phyloP scores from a whole-genome alignment of 2,888 invertebrate genomes.

The Pollenia labialis region DNA sequence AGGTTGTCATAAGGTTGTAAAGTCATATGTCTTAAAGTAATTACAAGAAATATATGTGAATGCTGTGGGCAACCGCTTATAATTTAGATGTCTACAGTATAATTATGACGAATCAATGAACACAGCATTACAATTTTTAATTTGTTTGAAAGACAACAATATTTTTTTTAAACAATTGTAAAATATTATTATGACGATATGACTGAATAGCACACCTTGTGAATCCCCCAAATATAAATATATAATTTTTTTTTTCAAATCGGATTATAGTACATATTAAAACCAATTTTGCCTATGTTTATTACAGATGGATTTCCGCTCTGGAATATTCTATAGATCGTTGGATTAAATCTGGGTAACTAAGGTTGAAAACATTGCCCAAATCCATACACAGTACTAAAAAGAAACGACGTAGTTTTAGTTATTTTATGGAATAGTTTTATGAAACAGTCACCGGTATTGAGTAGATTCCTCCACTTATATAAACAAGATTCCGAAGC shows the following conservation, averaged over 20 bases:
- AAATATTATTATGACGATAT: too few relatives aligned
- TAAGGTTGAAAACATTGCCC: slow-evolving; percentile 81
- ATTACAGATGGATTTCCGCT: slow-evolving; percentile 94
- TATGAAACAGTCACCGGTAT: slow-evolving; percentile 22
- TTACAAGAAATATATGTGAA: too few relatives aligned
- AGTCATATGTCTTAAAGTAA: too few relatives aligned
- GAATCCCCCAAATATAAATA: too few relatives aligned
- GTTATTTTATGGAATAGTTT: slow-evolving; percentile 80
- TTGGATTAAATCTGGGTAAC: slow-evolving; percentile 91
- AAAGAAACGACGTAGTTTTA: slow-evolving; percentile 82
- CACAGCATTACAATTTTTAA: too few relatives aligned
- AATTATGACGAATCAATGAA: too few relatives aligned
- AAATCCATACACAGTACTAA: slow-evolving; percentile 78
- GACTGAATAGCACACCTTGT: too few relatives aligned
- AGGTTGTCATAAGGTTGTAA: too few relatives aligned
- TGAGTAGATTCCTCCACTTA: neutral
- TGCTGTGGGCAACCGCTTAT: too few relatives aligned
- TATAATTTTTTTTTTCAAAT: neutral
- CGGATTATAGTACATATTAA: neutral
- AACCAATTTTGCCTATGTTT: neutral
- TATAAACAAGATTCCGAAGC: neutral
- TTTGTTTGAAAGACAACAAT: too few relatives aligned
- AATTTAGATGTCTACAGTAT: too few relatives aligned
- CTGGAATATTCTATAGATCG: slow-evolving; percentile 97
- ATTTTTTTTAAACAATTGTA: too few relatives aligned